Percentiles rank a stretch among this genome's conserved stretches.
These are phyloP conservation scores for Diplolepis rosae DNA, from an alignment of 2,888 invertebrate genomes.

Conservation along the genomic window DNA sequence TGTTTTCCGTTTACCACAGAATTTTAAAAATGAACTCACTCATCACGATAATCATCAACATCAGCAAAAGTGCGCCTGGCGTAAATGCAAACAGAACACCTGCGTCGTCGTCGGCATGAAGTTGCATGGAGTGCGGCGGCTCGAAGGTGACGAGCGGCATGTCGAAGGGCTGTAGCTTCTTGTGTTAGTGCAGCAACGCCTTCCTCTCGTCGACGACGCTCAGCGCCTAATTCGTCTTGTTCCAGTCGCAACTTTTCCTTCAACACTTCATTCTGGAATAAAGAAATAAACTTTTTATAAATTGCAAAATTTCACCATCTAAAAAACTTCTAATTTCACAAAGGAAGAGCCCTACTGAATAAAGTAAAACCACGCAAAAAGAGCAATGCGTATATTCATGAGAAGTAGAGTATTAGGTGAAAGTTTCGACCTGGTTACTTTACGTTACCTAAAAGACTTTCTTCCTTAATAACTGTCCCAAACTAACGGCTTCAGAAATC, in stretches of 20 bases:
- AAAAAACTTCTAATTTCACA: neutral
- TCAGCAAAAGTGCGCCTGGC: slow-evolving; percentile 77
- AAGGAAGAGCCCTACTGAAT: neutral
- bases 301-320: neutral
- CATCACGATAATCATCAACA: slow-evolving; percentile 73
- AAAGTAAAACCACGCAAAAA: neutral
- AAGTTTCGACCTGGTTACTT: neutral
- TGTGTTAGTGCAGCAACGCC: slow-evolving; percentile 73
- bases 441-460: neutral
- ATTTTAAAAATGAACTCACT: slow-evolving; percentile 66
- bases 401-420: neutral
- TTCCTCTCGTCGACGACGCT: slow-evolving; percentile 72
- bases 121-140: slow-evolving; percentile 70
- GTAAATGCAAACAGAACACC: slow-evolving; percentile 78
- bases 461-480: neutral
- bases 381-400: neutral
- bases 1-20: neutral
- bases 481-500: neutral
- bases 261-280: slow-evolving; percentile 76
- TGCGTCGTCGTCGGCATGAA: slow-evolving; percentile 72
- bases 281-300: neutral
- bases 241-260: slow-evolving; percentile 77
- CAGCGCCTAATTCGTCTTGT: slow-evolving; percentile 74
- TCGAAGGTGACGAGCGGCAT: slow-evolving; percentile 74
- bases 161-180: slow-evolving; percentile 74